Evolutionary conservation across 2,797 vertebrate species (phyloP), one percentile per base, ranked within the genome.

Genomic region (Anguilla marmorata): DNA sequence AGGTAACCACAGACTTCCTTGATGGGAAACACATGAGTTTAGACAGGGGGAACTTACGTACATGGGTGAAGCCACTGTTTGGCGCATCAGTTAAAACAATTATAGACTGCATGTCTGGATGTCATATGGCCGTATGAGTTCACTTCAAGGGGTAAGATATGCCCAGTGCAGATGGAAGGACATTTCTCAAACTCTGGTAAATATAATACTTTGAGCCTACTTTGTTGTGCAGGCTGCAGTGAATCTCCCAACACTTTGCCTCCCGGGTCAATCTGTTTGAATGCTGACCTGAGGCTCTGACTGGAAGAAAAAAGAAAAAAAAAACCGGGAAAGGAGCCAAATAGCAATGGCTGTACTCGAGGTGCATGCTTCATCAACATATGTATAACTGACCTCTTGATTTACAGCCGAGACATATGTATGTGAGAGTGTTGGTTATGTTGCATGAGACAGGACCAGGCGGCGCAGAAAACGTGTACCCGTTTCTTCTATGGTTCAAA

Each of bases 11-110:
- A 99, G 97, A 97, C 97, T 96, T 96, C 96, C 96, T 95, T 98
- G 97, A 99, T 99, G 97, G 97, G 96, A 99, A 99, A 99, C 98
- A 99, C 97, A 99, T 99, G 98, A 98, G 97, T 93, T 94, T 37
- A 86, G 90, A 90, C 91, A 5, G 72, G 69, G 69, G n/a, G 97
- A 96, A 94, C 95, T 96, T 45, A 45, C 96, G 94, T 94, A 93
- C 91, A 94, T 89, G 95, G 95, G 95, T 94, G 90, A 89, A 96
- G 93, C 93, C 92, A 94, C 93, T 92, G 92, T 95, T 93, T 93
- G 96, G 96, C 97, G 95, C 96, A 96, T 97, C 96, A 95, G 96
- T 96, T 93, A 95, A 96, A 97, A 96, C 95, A 93, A 96, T 96
- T 97, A 94, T 90, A 90, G 89, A 72, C 90, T 85, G 87, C 90